phyloP scores from a whole-genome alignment of 2,888 invertebrate species.

The Sepioteuthis lessoniana region DNA sequence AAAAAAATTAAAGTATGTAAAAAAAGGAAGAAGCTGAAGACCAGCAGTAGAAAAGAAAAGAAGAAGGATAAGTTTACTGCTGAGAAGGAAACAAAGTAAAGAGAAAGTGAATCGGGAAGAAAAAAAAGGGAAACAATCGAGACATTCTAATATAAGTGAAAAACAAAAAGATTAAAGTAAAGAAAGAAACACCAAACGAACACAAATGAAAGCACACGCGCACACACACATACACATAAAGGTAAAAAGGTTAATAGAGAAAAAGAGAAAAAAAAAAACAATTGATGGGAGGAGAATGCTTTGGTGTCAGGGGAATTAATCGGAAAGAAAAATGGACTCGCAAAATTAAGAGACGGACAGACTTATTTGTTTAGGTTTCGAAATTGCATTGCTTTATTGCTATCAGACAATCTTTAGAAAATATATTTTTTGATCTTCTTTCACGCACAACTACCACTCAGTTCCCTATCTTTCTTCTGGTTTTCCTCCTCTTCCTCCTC shows the following conservation, averaged over 20 bases:
- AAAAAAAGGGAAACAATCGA: neutral
- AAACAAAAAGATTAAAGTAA: neutral
- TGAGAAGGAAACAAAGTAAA: neutral
- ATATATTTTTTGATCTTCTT: constrained; percentile 33
- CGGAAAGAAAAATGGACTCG: constrained; percentile 33
- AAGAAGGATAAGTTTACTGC: neutral
- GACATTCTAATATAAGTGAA: neutral
- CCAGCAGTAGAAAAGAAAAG: neutral
- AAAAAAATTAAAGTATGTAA: too few relatives aligned
- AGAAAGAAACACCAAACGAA: neutral
- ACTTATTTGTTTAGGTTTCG: constrained; percentile 23
- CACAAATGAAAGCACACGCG: neutral
- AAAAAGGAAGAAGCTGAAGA: too few relatives aligned
- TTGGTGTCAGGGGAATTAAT: constrained; percentile 14
- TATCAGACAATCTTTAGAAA: constrained; percentile 33
- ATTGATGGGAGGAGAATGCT: neutral
- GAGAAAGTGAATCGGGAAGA: neutral
- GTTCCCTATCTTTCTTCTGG: neutral
- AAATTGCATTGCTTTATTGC: constrained; percentile 33
- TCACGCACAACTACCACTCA: neutral
- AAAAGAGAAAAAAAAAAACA: neutral
- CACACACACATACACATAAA: neutral
- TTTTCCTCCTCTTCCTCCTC: neutral
- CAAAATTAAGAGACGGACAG: constrained; percentile 14
- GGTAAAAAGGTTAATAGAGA: neutral